Conservation (phyloP, 2,888 invertebrate species). For the Terebella lapidaria region DNA sequence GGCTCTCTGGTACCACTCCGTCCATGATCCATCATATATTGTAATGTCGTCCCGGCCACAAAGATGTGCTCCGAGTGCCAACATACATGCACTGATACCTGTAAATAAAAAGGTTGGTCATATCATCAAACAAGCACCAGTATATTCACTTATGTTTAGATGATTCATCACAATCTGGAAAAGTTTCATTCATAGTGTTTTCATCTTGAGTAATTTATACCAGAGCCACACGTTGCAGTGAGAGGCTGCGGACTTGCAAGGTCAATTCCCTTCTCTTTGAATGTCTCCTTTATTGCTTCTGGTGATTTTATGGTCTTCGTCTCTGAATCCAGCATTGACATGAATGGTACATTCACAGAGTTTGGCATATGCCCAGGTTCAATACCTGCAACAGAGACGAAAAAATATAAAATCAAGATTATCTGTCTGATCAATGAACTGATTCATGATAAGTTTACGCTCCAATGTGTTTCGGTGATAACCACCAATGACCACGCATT, state of each 20-base stretch:
- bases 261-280: constrained; percentile 33
- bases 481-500: no score
- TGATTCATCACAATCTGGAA: not conserved
- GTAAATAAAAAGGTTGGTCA: constrained; percentile 11
- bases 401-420: no score
- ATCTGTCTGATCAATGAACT: no score
- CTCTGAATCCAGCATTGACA: constrained; percentile 28
- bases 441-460: no score
- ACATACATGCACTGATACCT: constrained; percentile 44
- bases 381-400: constrained; percentile 36
- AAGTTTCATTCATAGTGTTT: not conserved
- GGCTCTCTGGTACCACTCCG: constrained; percentile 41
- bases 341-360: constrained; percentile 37
- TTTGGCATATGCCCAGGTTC: constrained; percentile 44
- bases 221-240: constrained; percentile 45
- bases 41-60: constrained; percentile 37
- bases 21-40: constrained; percentile 49
- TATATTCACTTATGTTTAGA: no score
- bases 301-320: constrained; percentile 29
- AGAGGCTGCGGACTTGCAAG: constrained; percentile 34
- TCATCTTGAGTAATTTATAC: constrained; percentile 20
- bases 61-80: constrained; percentile 37
- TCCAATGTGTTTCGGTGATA: no score
- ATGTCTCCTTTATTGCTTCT: constrained; percentile 33
- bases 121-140: not conserved